Percentiles rank a stretch among this genome's conserved stretches.
Conservation (phyloP, 2,113 vertebrate genomes). For the Mirza zaza region DNA sequence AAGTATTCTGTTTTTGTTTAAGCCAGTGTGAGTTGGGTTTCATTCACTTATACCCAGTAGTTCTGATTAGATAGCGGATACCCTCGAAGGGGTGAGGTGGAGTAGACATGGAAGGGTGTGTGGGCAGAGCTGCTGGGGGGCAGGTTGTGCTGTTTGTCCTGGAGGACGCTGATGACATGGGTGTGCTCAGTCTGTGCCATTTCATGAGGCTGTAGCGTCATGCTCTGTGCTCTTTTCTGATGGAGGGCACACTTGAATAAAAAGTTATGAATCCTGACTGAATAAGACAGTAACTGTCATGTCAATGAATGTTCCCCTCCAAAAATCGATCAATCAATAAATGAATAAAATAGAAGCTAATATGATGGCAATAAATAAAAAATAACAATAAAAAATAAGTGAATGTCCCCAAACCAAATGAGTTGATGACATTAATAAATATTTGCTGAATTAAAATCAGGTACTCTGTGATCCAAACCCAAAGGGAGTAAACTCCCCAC, state of each 20-base stretch:
- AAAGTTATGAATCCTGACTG: neutral
- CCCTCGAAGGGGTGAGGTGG: neutral
- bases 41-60: neutral
- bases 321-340: too few relatives aligned
- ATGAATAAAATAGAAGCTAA: too few relatives aligned
- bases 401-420: neutral
- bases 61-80: neutral
- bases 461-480: neutral
- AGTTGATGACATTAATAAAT: neutral
- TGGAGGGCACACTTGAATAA: neutral
- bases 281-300: neutral
- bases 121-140: neutral
- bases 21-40: neutral
- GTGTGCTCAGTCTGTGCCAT: neutral
- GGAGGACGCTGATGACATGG: neutral
- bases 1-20: neutral
- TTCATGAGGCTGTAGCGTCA: neutral
- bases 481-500: neutral
- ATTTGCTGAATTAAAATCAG: neutral
- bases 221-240: neutral
- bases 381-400: too few relatives aligned
- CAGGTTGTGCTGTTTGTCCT: neutral
- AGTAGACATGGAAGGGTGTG: neutral
- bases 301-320: neutral
- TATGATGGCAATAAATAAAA: too few relatives aligned